Evolutionary conservation across 2,888 invertebrate genomes (phyloP).

Genomic region (Pterobdella sp.): DNA sequence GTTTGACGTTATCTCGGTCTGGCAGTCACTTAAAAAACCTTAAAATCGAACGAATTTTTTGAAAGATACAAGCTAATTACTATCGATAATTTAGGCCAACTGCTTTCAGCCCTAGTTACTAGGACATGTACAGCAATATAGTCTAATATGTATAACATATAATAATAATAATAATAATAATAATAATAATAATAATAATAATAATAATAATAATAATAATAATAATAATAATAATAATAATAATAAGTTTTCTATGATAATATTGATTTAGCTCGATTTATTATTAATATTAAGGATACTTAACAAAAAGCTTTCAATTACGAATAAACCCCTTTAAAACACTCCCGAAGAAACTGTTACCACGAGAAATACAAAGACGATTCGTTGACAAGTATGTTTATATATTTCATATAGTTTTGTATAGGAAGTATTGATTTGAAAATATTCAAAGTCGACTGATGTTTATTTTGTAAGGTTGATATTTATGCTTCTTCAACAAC

Average conservation of each 20-base stretch:
- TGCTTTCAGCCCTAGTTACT: too few relatives aligned
- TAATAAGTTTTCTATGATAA: not conserved
- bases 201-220: not conserved
- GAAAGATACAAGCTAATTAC: too few relatives aligned
- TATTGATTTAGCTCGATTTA: not conserved
- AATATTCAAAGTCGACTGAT: too few relatives aligned
- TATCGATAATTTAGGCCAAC: too few relatives aligned
- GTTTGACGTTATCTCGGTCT: too few relatives aligned
- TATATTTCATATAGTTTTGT: not conserved
- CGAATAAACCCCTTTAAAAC: not conserved
- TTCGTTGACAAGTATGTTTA: not conserved
- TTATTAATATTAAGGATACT: not conserved
- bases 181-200: not conserved
- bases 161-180: not conserved
- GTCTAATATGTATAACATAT: not conserved
- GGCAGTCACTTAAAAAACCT: too few relatives aligned
- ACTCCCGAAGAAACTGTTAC: not conserved
- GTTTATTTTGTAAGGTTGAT: too few relatives aligned
- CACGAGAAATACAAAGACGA: not conserved
- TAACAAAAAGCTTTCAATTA: not conserved
- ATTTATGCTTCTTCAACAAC: too few relatives aligned
- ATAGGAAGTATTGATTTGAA: too few relatives aligned
- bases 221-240: constrained; percentile 1
- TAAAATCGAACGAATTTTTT: too few relatives aligned
- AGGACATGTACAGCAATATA: not conserved